These are phyloP conservation scores for Cotesia congregata DNA, from an alignment of 2,888 invertebrate species.

Conservation along the genomic window DNA sequence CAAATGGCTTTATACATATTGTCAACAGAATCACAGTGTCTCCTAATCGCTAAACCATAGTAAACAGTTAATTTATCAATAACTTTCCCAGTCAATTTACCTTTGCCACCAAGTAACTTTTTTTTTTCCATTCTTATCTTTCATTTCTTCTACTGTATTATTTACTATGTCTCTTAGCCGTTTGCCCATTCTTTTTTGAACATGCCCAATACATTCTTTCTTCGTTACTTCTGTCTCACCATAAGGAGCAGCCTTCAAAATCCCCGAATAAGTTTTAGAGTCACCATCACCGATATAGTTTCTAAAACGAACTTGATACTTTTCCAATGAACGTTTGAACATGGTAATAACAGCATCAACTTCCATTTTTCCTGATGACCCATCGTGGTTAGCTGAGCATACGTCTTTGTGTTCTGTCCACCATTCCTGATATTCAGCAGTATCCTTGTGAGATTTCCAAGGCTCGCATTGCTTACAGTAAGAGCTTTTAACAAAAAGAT, in stretches of 20 bases:
- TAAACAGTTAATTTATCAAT: conserved; percentile 39
- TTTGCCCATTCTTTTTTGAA: conserved; percentile 38
- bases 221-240: conserved; percentile 30
- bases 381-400: conserved; percentile 40
- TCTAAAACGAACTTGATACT: conserved; percentile 36
- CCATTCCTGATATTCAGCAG: conserved; percentile 49
- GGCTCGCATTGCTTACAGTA: conserved; percentile 46
- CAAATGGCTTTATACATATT: conserved; percentile 46
- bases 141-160: conserved; percentile 37
- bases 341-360: conserved; percentile 41
- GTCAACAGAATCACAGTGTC: conserved; percentile 42
- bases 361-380: conserved; percentile 46
- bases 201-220: conserved; percentile 39
- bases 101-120: conserved; percentile 33
- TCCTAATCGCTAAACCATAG: conserved; percentile 42
- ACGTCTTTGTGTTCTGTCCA: conserved; percentile 42
- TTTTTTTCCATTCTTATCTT: conserved; percentile 30
- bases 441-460: conserved; percentile 42
- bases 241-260: conserved; percentile 41
- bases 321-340: conserved; percentile 43
- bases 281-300: conserved; percentile 41
- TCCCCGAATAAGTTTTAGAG: conserved; percentile 40
- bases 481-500: conserved; percentile 44
- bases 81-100: conserved; percentile 18
- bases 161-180: conserved; percentile 36